phyloP scores from a whole-genome alignment of 2,888 invertebrate genomes.

The Drosophila borborema region DNA sequence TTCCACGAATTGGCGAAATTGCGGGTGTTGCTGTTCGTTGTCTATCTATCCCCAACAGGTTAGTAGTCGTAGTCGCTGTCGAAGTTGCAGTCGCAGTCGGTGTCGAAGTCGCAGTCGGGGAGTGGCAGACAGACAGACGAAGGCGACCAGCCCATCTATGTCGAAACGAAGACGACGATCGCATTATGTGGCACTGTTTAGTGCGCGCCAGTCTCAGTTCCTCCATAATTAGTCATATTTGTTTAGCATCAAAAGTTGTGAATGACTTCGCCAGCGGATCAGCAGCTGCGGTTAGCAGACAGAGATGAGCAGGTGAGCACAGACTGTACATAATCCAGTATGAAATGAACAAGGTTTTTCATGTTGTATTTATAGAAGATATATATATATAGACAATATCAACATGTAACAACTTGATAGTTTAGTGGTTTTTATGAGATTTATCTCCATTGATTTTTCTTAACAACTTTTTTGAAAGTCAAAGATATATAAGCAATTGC shows the following conservation, averaged over 20 bases:
- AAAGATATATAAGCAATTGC: no score
- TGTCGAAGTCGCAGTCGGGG: constrained; percentile 3
- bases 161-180: constrained; percentile 77
- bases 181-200: constrained; percentile 80
- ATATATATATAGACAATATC: no score
- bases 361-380: no score
- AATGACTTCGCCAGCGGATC: constrained; percentile 66
- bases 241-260: constrained; percentile 79
- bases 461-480: no score
- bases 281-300: constrained; percentile 23
- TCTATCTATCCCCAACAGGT: constrained; percentile 46
- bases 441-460: no score
- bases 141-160: constrained; percentile 67
- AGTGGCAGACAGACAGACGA: constrained; percentile 11
- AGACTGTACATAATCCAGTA: not conserved
- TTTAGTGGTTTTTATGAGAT: no score
- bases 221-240: constrained; percentile 81
- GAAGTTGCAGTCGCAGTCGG: constrained; percentile 3
- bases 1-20: constrained; percentile 85
- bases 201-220: constrained; percentile 69
- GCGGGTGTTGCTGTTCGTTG: constrained; percentile 80
- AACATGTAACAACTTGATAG: no score
- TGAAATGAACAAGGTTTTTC: not conserved
- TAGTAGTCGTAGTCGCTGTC: constrained; percentile 26
- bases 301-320: constrained; percentile 36